Base-by-base conservation (phyloP, 2,888 invertebrate genomes). In the Mesodorylaimus sp. region DNA sequence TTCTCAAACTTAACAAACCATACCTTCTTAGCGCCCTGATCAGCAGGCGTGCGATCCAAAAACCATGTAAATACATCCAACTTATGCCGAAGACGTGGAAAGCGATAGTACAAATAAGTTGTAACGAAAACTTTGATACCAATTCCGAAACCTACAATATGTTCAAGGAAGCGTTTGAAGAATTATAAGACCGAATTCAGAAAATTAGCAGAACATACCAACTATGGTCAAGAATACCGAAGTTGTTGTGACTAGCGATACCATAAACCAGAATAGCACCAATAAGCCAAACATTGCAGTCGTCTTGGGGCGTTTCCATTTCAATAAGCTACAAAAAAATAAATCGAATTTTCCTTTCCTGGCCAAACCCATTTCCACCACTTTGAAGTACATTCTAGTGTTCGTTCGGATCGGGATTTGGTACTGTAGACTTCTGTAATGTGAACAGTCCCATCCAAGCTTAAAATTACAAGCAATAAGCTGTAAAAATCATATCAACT, bases 81-180 rank as follows among this genome's bases (percentile, higher is more conserved):
- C 49, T 68, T 66, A 51, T 61, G 61, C 42, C 68, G 66, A 23
- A 73, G 60, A 38, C 68, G 60, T 3, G 73, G 73, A 56, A 69
- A 73, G 27, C 65, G 62, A 52, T 64, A 59, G 59, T 68, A 73
- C 27, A 73, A 54, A 57, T 67, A 70, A 46, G 72, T 68, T 29
- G 71, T 62, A 29, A 73, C 55, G 57, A 73, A 73, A 47, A 72
- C 52, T 55, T 72, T 70, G 16, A 70, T 57, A 3, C 72, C 71
- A 23, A 70, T 38, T 29, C 59, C 60, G 10, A 67, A 37, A 37
- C 65, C 66, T 66, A 54, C 25, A 51, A 42, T 44, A 50, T 43
- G 55, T 3, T 19, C 2, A 1, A n/a, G 2, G 19, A 16, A 16
- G 7, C 16, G 32, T 32, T 32, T 32, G 7, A 16, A 10, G 7